Evolutionary conservation across 1,140 invertebrate genomes (phyloP), one percentile per base, ranked within the genome.

Genomic region (Leguminivora glycinivorella): DNA sequence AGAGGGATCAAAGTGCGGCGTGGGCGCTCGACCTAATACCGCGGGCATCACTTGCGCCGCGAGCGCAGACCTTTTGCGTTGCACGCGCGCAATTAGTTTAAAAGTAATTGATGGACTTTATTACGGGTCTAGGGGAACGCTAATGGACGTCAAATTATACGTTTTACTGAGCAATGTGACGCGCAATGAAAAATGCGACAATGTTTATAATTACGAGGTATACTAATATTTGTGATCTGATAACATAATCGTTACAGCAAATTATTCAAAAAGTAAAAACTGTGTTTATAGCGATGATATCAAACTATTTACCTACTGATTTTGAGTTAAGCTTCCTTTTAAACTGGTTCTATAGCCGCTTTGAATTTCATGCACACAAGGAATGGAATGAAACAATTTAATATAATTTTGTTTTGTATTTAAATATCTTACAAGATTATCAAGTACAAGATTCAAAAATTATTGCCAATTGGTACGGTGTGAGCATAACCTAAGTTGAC

Each of bases 1-100:
- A 79, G 83, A 83, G 80, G 82, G 88, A 90, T 88, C 89, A 90
- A 90, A 91, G 88, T 89, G 86, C 87, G 78, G 85, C 83, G 88
- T 89, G 84, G 89, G 88, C 89, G 87, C 79, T 77, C 83, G 89
- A 88, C 88, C 88, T 79, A 89, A 91, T 90, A 91, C 89, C 87
- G 79, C 80, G 76, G 79, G 72, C 81, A 75, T 78, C 83, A 76
- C 76, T 83, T 82, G 81, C 80, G 79, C 74, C 80, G 83, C 60
- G 34, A 34, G 70, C 70, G 70, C 70, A 34, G 77, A 79, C 83
- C 83, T 87, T 85, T 83, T 79, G 78, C 77, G 71, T 70, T 78
- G 77, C 78, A 78, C 71, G 76, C 72, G 71, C 72, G 76, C 75
- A 82, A 83, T 82, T 83, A 82, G 76, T 77, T 78, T 72, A 60